Percentiles rank a stretch among this genome's conserved stretches.
phyloP scores from a whole-genome alignment of 2,113 vertebrate species.

The Solea solea region DNA sequence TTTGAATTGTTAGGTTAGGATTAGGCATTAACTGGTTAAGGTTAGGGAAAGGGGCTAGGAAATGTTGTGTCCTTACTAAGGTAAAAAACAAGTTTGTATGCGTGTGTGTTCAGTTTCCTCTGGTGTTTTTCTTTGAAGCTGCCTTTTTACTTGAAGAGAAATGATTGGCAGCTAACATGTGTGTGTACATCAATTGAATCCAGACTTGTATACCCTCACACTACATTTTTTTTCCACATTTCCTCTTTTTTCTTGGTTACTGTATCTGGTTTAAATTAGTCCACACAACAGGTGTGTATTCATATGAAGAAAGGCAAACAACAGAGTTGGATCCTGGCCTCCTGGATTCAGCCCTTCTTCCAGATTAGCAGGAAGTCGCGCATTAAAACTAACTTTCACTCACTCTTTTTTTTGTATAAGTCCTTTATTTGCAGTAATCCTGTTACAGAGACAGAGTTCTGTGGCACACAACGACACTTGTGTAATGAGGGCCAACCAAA shows the following conservation, averaged over 20 bases:
- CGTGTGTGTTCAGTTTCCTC: constrained; percentile 33
- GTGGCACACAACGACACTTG: no score
- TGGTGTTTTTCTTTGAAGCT: constrained; percentile 57
- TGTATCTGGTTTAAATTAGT: background rate
- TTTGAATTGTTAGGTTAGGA: no score
- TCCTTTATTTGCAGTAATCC: constrained; percentile 19
- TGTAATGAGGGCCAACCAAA: no score
- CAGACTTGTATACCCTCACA: constrained; percentile 38
- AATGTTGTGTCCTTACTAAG: no score
- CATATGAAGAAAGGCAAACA: background rate
- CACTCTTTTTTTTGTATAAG: background rate
- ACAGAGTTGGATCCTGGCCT: background rate
- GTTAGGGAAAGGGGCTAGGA: no score
- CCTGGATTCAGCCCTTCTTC: background rate
- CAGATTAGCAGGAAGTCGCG: constrained; percentile 5
- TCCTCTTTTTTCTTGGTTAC: background rate
- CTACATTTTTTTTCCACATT: background rate
- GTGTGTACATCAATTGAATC: constrained; percentile 53
- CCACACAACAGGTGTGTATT: background rate
- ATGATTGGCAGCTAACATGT: constrained; percentile 60
- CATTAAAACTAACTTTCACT: background rate
- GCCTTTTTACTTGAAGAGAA: constrained; percentile 30
- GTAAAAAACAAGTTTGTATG: no score
- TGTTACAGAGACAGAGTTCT: constrained; percentile 2
- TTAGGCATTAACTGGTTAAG: no score